phyloP scores from a whole-genome alignment of 2,113 vertebrate species.

The Merops nubicus region DNA sequence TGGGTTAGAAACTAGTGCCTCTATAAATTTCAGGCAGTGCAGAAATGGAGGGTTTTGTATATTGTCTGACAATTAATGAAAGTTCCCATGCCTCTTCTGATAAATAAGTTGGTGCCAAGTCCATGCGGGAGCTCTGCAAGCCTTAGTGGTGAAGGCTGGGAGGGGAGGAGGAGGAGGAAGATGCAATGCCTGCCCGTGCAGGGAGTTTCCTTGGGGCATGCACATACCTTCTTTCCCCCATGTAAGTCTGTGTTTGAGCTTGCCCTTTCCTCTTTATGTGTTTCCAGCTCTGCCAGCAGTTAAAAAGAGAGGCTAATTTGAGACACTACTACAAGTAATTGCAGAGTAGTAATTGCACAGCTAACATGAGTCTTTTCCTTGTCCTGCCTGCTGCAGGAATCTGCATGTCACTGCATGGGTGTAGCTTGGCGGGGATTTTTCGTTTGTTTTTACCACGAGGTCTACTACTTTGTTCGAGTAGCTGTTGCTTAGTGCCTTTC shows the following conservation, averaged over 20 bases:
- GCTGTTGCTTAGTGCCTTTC: background rate
- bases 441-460: background rate
- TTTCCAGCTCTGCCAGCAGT: slow-evolving; percentile 12
- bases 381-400: slow-evolving; percentile 14
- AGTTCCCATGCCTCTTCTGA: slow-evolving; percentile 21
- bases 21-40: slow-evolving; percentile 56
- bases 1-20: slow-evolving; percentile 54
- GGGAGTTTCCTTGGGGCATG: slow-evolving; percentile 4
- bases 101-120: slow-evolving; percentile 62
- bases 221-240: background rate
- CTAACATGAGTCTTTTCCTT: background rate
- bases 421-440: background rate
- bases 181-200: background rate
- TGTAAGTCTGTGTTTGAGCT: slow-evolving; percentile 23
- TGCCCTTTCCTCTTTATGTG: background rate
- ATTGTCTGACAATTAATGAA: slow-evolving; percentile 33
- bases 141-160: background rate
- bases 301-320: slow-evolving; percentile 23
- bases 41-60: background rate
- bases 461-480: background rate
- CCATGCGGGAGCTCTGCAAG: background rate
- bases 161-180: background rate
- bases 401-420: background rate
- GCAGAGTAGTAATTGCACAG: background rate
- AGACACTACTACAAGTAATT: background rate